Evolutionary conservation across 2,797 vertebrate species (phyloP), one percentile per base, ranked within the genome.

Genomic region (Mionectes olivaceus): DNA sequence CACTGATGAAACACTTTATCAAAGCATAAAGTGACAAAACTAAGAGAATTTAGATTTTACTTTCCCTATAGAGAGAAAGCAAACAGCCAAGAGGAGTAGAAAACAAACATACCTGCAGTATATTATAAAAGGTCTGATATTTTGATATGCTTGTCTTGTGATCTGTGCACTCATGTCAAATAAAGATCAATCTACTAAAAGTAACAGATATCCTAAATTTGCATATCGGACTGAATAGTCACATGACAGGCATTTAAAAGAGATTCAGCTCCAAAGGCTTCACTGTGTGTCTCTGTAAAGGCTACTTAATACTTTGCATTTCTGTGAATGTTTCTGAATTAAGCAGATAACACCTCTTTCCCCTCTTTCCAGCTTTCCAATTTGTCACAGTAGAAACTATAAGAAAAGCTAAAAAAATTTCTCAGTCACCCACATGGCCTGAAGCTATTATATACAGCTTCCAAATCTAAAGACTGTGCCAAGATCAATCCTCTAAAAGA

Each of bases 201-300:
- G 71, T 56, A 80, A 74, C 68, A 87, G 83, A 76, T 78, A 73
- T 4, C 6, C 23, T 85, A 57, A 23, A 95, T 96, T 92, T 95
- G 60, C 77, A 94, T 95, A 90, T 93, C 73, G 96, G 46, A 88
- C 79, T 96, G 88, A 88, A 90, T 90, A 87, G 96, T 96, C 91
- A 92, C 71, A 46, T 94, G 78, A 52, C 60, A 67, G 68, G 30
- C 57, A 76, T 91, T 88, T 93, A 82, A 94, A 93, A 94, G 57
- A 30, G 15, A 3, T 76, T 84, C 33, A 68, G 55, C 65, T 83
- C 83, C 35, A 56, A 77, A 77, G 33, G 39, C 63, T 91, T 87
- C 41, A 32, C 28, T 49, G 15, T 67, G 22, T 68, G 80, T 79
- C 67, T 92, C 52, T 76, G 61, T 70, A 93, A 92, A 87, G 86